Base-by-base conservation (phyloP, 2,888 invertebrate genomes). In the Pristionchus fissidentatus region DNA sequence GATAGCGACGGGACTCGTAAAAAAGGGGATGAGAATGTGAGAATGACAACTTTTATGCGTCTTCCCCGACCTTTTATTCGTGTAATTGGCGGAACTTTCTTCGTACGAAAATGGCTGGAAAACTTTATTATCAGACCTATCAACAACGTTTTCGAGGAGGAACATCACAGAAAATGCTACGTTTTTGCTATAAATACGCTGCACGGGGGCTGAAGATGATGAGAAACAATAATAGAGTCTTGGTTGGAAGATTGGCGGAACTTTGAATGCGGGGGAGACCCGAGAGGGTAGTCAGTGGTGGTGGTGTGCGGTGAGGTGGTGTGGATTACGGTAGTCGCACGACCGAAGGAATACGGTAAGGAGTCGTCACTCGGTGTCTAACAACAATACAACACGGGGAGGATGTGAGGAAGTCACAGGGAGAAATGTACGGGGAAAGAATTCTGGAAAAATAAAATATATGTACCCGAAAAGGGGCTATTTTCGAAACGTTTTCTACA, bases 81-180 rank as follows among this genome's bases (percentile, higher is more conserved):
- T n/a, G n/a, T n/a, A n/a, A n/a, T n/a, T n/a, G n/a, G n/a, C n/a
- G n/a, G n/a, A n/a, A n/a, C n/a, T n/a, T n/a, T n/a, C n/a, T n/a
- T n/a, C n/a, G n/a, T n/a, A n/a, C n/a, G n/a, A n/a, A n/a, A n/a
- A n/a, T n/a, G n/a, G 43, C 43, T 41, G 15, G 26, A 70, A 70
- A 41, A 41, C 41, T 70, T 70, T 70, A 70, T 70, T 70, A 70
- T 70, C 70, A 70, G 70, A 70, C 70, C 70, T 70, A 70, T 70
- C 70, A 70, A 70, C 70, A 70, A 70, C 70, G 70, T 70, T n/a
- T n/a, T n/a, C 70, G 70, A 70, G n/a, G n/a, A 70, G n/a, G 70
- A 41, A 70, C n/a, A n/a, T 70, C 70, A 70, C 70, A 70, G 70
- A n/a, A n/a, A n/a, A 70, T 70, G 70, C 70, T 70, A 70, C 70